phyloP scores from a whole-genome alignment of 2,888 invertebrate species.

The Cremastobaeus sp. region DNA sequence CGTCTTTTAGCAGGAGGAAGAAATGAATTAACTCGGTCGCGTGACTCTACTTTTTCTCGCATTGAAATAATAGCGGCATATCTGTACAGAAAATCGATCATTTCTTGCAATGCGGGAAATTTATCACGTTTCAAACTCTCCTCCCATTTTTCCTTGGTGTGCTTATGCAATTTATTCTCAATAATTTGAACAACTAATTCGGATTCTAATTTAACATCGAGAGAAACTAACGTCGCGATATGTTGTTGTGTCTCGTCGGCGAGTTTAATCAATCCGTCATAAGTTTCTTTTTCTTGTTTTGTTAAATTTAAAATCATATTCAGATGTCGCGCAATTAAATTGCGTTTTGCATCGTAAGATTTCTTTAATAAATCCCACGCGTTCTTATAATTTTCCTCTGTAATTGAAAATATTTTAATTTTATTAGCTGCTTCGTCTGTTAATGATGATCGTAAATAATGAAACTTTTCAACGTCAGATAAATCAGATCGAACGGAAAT shows the following conservation, averaged over 20 bases:
- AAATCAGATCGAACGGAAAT: too few relatives aligned
- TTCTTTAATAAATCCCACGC: not conserved
- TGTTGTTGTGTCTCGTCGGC: not conserved
- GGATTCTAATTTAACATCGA: not conserved
- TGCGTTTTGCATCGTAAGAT: not conserved
- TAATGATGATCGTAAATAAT: too few relatives aligned
- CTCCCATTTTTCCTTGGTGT: too few relatives aligned
- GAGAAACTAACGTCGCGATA: not conserved
- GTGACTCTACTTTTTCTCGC: too few relatives aligned
- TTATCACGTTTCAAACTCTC: too few relatives aligned
- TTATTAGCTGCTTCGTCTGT: too few relatives aligned
- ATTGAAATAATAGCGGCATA: too few relatives aligned
- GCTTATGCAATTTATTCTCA: not conserved
- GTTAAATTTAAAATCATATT: not conserved
- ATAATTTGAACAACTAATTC: not conserved
- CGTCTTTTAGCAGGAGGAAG: too few relatives aligned
- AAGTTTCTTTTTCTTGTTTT: not conserved
- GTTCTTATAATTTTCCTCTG: not conserved
- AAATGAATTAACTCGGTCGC: too few relatives aligned
- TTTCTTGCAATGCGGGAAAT: too few relatives aligned
- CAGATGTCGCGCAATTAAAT: not conserved
- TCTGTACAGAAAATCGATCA: too few relatives aligned
- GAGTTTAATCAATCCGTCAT: too few relatives aligned
- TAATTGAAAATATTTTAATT: not conserved
- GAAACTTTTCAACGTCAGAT: not conserved